phyloP scores from a whole-genome alignment of 2,113 vertebrate species.

The Lasiurus cinereus region DNA sequence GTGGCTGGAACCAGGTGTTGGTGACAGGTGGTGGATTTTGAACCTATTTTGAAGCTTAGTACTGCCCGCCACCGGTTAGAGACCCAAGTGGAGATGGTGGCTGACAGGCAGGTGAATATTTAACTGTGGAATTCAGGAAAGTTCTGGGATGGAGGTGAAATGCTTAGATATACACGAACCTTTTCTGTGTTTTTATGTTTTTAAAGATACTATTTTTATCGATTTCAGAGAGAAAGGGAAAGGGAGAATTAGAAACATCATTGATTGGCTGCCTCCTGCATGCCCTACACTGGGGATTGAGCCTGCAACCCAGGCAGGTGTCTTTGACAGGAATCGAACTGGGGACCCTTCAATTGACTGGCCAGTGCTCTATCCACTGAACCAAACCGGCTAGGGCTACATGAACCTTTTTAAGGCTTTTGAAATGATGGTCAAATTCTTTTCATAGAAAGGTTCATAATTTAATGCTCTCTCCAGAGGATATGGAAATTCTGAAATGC shows the following conservation, averaged over 20 bases:
- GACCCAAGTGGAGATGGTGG: neutral
- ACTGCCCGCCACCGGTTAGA: neutral
- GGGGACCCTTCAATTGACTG: too few relatives aligned
- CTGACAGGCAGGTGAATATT: neutral
- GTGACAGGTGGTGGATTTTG: neutral
- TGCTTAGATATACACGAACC: neutral
- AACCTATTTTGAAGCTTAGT: neutral
- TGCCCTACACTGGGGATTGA: too few relatives aligned
- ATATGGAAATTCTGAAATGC: neutral
- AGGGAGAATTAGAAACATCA: too few relatives aligned
- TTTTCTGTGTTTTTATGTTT: neutral
- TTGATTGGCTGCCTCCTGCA: too few relatives aligned
- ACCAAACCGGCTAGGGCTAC: neutral
- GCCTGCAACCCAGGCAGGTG: too few relatives aligned
- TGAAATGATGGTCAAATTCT: conserved; percentile 33
- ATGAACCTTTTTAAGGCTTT: neutral
- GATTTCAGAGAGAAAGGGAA: too few relatives aligned
- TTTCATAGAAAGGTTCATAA: conserved; percentile 24
- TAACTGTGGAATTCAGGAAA: neutral
- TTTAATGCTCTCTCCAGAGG: neutral
- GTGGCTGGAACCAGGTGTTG: neutral
- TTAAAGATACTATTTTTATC: too few relatives aligned
- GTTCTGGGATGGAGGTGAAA: neutral
- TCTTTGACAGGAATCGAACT: too few relatives aligned
- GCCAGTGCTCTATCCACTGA: too few relatives aligned